phyloP scores from a whole-genome alignment of 2,888 invertebrate species.

The Griposia aprilina region DNA sequence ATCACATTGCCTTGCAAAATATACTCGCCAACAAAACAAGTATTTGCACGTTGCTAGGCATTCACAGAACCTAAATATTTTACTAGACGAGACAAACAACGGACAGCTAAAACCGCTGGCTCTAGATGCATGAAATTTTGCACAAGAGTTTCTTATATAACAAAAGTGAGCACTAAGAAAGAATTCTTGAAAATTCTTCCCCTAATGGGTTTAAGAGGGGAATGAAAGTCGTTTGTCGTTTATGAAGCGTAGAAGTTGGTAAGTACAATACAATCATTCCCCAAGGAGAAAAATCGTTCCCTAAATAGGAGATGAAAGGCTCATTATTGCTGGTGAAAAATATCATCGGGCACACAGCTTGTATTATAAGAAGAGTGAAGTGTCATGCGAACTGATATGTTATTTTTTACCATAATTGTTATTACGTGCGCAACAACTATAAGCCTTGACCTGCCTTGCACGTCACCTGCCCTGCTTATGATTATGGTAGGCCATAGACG shows the following conservation, averaged over 20 bases:
- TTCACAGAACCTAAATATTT: neutral
- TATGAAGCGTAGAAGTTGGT: no score
- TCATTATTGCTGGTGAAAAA: no score
- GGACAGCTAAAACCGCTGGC: neutral
- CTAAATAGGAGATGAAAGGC: no score
- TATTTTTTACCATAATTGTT: neutral
- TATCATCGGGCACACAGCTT: no score
- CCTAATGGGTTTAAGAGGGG: neutral
- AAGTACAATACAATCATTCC: no score
- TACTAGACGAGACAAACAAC: neutral
- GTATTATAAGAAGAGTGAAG: neutral
- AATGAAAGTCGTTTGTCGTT: neutral
- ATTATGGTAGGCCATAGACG: neutral
- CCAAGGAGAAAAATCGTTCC: no score
- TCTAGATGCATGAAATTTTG: neutral
- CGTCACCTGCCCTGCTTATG: neutral
- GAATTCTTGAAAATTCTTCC: neutral
- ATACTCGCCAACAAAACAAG: neutral
- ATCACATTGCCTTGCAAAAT: conserved; percentile 6
- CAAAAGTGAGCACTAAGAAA: no score
- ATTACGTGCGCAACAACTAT: neutral
- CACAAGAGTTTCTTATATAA: neutral
- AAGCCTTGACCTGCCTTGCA: neutral
- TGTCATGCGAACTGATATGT: no score
- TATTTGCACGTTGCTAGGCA: neutral